A percentile compares a stretch with the other conserved stretches of the same genome.
Evolutionary conservation across 2,797 vertebrate genomes (phyloP).

Genomic region (Phataginus tricuspis): DNA sequence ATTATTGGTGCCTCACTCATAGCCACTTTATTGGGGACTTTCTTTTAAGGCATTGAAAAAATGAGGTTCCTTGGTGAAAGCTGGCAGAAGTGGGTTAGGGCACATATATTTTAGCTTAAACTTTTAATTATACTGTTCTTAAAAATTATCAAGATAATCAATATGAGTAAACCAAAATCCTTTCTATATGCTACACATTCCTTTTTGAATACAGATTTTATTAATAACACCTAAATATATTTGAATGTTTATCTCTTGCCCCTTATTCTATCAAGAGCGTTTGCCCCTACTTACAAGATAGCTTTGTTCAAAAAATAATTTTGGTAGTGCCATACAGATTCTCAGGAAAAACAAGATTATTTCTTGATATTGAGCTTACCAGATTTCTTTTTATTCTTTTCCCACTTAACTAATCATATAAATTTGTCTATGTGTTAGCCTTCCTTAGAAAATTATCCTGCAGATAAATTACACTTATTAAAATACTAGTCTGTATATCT

Average conservation of each 20-base stretch:
- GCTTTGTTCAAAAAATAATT: not conserved
- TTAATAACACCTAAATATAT: not conserved
- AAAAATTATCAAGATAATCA: not conserved
- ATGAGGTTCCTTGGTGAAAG: not conserved
- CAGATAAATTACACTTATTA: not conserved
- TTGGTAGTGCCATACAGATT: not conserved
- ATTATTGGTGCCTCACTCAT: not conserved
- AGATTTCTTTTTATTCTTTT: not conserved
- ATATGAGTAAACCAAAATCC: not conserved
- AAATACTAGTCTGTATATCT: not conserved
- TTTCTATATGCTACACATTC: not conserved
- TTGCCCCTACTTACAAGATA: not conserved
- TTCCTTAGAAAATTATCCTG: not conserved
- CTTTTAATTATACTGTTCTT: not conserved
- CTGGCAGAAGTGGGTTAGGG: not conserved
- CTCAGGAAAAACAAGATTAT: not conserved
- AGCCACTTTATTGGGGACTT: not conserved
- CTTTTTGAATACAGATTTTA: not conserved
- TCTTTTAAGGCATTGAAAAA: not conserved
- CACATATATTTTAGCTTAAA: not conserved
- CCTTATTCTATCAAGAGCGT: not conserved
- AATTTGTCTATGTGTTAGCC: not conserved
- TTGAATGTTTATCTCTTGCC: not conserved
- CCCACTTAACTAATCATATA: not conserved
- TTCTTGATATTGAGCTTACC: not conserved